phyloP scores from a whole-genome alignment of 2,888 invertebrate species.

The Eremobia ochroleuca region DNA sequence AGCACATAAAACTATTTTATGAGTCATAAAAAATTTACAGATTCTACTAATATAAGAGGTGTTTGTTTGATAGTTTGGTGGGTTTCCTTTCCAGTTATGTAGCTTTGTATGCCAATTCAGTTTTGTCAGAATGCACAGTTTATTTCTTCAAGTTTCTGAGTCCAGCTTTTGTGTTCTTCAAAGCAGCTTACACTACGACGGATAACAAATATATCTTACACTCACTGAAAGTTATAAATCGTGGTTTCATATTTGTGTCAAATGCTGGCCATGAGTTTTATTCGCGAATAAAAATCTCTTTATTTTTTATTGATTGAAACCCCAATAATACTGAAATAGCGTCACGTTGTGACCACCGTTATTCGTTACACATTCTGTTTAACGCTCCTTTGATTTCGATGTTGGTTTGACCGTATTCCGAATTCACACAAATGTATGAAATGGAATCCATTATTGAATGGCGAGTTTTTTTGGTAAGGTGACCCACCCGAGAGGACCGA shows the following conservation, averaged over 20 bases:
- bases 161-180: not conserved
- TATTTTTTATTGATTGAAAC: slow-evolving; percentile 35
- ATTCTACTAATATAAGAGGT: slow-evolving; percentile 22
- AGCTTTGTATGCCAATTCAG: not conserved
- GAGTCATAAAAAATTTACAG: slow-evolving; percentile 36
- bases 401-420: slow-evolving; percentile 39
- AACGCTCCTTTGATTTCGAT: slow-evolving; percentile 29
- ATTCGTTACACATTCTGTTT: slow-evolving; percentile 56
- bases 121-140: not conserved
- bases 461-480: slow-evolving; percentile 30
- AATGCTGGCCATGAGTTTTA: slow-evolving; percentile 24
- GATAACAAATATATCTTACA: slow-evolving; percentile 9
- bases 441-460: slow-evolving; percentile 39
- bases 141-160: not conserved
- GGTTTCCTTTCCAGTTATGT: slow-evolving; percentile 16
- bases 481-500: slow-evolving; percentile 23
- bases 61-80: slow-evolving; percentile 17
- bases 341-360: slow-evolving; percentile 68
- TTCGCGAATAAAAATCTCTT: slow-evolving; percentile 22
- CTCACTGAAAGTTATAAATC: slow-evolving; percentile 10
- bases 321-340: slow-evolving; percentile 64
- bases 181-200: not conserved
- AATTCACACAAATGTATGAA: slow-evolving; percentile 33
- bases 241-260: slow-evolving; percentile 30
- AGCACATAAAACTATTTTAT: slow-evolving; percentile 46